A percentile compares a stretch with the other conserved stretches of the same genome.
Conservation (phyloP, 2,113 vertebrate species). For the Ictidomys tridecemlineatus region DNA sequence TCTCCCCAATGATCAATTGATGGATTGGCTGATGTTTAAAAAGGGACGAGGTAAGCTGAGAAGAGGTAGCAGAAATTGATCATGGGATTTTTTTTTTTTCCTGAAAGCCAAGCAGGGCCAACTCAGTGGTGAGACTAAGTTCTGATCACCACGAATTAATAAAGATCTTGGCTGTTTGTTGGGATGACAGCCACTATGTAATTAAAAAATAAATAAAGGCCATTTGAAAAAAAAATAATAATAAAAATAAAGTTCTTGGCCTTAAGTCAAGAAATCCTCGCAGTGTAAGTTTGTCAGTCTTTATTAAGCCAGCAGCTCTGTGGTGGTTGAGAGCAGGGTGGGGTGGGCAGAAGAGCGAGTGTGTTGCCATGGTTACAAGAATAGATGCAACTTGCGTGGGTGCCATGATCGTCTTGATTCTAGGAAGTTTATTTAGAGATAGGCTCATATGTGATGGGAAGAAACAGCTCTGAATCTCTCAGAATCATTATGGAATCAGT, state of each 20-base stretch:
- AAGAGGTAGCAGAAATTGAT: not conserved
- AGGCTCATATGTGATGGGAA: constrained; percentile 76
- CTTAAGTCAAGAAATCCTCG: constrained; percentile 68
- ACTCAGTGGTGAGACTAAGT: not conserved
- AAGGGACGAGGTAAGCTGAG: not conserved
- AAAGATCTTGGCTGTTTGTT: not conserved
- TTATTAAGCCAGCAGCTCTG: constrained; percentile 58
- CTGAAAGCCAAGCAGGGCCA: constrained; percentile 23
- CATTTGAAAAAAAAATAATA: no score
- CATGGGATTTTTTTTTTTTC: not conserved
- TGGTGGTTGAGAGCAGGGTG: constrained; percentile 65
- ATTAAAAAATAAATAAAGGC: no score
- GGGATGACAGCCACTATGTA: no score
- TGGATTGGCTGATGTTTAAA: not conserved
- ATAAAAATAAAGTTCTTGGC: not conserved
- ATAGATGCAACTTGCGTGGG: constrained; percentile 83
- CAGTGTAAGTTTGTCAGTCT: constrained; percentile 73
- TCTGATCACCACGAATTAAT: not conserved
- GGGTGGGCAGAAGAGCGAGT: constrained; percentile 65
- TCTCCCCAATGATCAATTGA: not conserved
- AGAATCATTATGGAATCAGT: constrained; percentile 76
- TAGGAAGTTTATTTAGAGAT: constrained; percentile 86
- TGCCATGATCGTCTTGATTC: constrained; percentile 77
- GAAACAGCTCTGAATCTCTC: constrained; percentile 73
- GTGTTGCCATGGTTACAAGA: constrained; percentile 78